These are phyloP conservation scores for Hydrolagus colliei DNA, from an alignment of 2,797 vertebrate species.

Conservation along the genomic window DNA sequence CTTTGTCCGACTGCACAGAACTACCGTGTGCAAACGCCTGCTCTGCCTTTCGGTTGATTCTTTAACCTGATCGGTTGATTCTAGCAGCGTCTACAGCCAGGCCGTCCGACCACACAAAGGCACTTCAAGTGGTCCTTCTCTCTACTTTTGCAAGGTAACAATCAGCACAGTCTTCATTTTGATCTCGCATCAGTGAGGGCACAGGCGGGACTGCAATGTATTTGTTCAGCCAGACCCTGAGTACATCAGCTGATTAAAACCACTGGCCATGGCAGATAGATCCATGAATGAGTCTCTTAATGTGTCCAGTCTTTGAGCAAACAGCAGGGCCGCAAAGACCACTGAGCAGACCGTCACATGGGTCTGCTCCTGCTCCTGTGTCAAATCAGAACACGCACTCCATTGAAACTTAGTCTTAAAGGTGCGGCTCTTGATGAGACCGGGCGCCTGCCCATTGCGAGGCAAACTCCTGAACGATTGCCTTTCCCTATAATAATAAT, in stretches of 20 bases:
- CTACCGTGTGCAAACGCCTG: not conserved
- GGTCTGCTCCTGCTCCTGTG: not conserved
- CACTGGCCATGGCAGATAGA: not conserved
- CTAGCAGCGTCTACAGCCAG: not conserved
- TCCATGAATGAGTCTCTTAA: conserved; percentile 26
- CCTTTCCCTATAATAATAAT: not conserved
- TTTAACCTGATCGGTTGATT: not conserved
- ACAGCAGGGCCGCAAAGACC: not conserved
- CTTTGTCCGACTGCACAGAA: not conserved
- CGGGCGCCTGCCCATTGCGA: not conserved
- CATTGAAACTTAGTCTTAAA: not conserved
- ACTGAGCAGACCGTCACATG: conserved; percentile 7
- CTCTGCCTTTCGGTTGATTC: not conserved
- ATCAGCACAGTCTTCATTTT: conserved; percentile 9
- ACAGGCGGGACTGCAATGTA: not conserved
- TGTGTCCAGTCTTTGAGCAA: not conserved
- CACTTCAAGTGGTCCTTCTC: not conserved
- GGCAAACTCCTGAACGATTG: not conserved
- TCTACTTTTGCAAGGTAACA: not conserved
- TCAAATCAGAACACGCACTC: not conserved
- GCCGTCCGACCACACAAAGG: not conserved
- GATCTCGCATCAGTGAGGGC: conserved; percentile 1
- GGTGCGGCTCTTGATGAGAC: not conserved
- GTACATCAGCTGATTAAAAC: conserved; percentile 14
- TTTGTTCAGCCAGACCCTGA: conserved; percentile 9